Evolutionary conservation across 2,113 vertebrate species (phyloP), one percentile per base, ranked within the genome.

Genomic region (Pelecanus crispus): DNA sequence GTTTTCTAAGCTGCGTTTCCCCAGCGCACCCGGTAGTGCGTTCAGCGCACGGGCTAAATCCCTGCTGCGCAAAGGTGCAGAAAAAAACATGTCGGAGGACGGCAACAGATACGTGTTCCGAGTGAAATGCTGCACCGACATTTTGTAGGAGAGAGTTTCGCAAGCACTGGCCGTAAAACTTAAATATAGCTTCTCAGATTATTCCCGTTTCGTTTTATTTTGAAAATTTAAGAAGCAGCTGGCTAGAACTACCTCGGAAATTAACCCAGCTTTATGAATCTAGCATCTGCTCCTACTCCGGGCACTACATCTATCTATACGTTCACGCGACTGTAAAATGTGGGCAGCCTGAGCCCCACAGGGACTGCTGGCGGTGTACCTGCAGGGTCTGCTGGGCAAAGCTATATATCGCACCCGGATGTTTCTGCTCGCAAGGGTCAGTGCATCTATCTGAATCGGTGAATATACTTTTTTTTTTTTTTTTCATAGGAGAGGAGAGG

Each of bases 151-250:
- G 67, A 77, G 28, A 11, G 45, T 94, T 96, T 80, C 34, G 55
- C 75, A 68, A 80, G 75, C 25, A 18, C 17, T 58, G 25, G 25
- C 59, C 19, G 1, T 25, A 61, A 90, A 90, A 86, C 17, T 73
- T 91, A 44, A 8, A 78, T 13, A 66, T 12, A 83, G 7, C 53
- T 66, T 52, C 24, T 73, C 28, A 17, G 18, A 65, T 83, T 58
- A 58, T 52, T 15, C 19, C 14, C 16, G 45, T 83, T 94, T 95
- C 94, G 88, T 94, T 97, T 92, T 86, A 83, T 58, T 86, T 85
- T 34, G 10, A 81, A 93, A n/a, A 83, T 15, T 44, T 11, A 20
- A 56, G n/a, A 55, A 38, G 34, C 9, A 56, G 5, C 11, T 32
- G 45, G 1, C 28, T 32, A 42, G 22, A 77, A 31, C 53, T 47